Base-by-base conservation (phyloP, 1,140 invertebrate species). In the Cephus cinctus region DNA sequence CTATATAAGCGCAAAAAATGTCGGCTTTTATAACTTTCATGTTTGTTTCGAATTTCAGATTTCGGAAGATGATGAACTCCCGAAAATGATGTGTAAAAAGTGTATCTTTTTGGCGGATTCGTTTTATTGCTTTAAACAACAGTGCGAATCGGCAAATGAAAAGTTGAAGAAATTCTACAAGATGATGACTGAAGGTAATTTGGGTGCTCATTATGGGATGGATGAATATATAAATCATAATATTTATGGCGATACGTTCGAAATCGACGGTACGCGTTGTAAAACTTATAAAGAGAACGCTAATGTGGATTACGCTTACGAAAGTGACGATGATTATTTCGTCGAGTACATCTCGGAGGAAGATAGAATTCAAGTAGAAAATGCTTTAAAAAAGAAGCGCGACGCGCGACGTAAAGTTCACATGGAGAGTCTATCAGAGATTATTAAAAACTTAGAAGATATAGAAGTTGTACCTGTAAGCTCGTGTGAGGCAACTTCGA, bases 281-380 rank as follows among this genome's bases (percentile, higher is more conserved):
- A n/a, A n/a, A n/a, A n/a, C n/a, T n/a, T n/a, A n/a, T 3, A 30
- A 30, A 30, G 12, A 12, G 12, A 30, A 30, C 4, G 27, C 27
- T 30, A 11, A 3, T 30, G n/a, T n/a, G n/a, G 4, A 2, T 30
- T 12, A 30, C 9, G 2, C 27, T 3, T 12, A 2, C 9, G 27
- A 12, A 11, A 54, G 41, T 31, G 50, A 56, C 2, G 50, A 53
- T 4, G 53, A 52, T 11, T 59, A 56, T 14, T 38, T 47, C 2
- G 35, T 56, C 32, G 52, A 59, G 22, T 59, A 55, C 39, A 50
- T 42, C 4, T 59, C 56, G 0, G 56, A 59, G 38, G 53, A 59
- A 42, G 56, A 50, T n/a, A 50, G 48, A 31, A 22, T 30, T 35
- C 38, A 53, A 43, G 53, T 56, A 3, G 56, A 59, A 43, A 45